A percentile compares a stretch with the other conserved stretches of the same genome.
phyloP scores from a whole-genome alignment of 53 echinoderm and acorn worm species.

The Mesocentrotus franciscanus region DNA sequence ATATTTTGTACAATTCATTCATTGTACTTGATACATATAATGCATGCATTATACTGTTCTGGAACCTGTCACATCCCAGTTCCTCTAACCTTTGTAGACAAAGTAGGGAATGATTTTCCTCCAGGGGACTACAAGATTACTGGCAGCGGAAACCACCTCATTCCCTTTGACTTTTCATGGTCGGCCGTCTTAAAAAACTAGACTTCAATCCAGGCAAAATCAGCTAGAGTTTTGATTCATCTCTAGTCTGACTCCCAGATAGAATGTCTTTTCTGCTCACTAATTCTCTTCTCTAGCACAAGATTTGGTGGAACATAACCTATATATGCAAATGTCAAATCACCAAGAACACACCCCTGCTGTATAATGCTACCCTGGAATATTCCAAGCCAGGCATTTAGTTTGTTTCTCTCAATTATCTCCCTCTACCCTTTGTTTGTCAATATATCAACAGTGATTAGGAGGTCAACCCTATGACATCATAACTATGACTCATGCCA shows the following conservation, averaged over 20 bases:
- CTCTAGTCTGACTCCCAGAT: not conserved
- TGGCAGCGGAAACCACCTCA: slow-evolving; percentile 45
- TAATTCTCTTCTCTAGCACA: too few relatives aligned
- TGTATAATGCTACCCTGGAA: not conserved
- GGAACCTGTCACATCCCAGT: not conserved
- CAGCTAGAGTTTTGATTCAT: not conserved
- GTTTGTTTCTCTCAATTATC: not conserved
- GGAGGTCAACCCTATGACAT: slow-evolving; percentile 11
- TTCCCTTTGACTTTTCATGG: slow-evolving; percentile 38
- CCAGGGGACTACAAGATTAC: slow-evolving; percentile 34
- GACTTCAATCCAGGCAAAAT: slow-evolving; percentile 29
- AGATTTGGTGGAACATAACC: too few relatives aligned
- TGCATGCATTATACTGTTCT: not conserved
- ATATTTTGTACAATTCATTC: not conserved
- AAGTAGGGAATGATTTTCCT: slow-evolving; percentile 16
- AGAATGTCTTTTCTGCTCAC: not conserved
- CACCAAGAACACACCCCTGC: not conserved
- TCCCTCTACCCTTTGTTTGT: not conserved
- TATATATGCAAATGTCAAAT: not conserved
- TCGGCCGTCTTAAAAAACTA: slow-evolving; percentile 12
- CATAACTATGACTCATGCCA: slow-evolving; percentile 38
- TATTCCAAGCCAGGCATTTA: not conserved
- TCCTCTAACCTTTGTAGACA: not conserved
- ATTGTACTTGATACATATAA: not conserved
- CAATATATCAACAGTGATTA: slow-evolving; percentile 34